Evolutionary conservation across 2,888 invertebrate species (phyloP).

Genomic region (Mesorhabditis spiculigera): DNA sequence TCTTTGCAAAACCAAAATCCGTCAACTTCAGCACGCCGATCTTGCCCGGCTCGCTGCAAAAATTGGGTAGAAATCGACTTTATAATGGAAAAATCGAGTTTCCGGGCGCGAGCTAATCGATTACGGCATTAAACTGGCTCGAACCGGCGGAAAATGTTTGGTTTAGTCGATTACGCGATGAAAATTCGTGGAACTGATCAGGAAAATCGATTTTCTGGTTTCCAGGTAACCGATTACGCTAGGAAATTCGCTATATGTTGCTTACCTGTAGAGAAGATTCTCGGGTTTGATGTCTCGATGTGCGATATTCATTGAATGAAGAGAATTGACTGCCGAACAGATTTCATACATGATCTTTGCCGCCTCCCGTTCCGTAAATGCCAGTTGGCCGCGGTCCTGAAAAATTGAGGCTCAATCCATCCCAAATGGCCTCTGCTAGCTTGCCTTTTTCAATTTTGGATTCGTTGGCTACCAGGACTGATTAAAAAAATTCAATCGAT

Average conservation of each 20-base stretch:
- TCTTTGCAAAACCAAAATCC: slow-evolving; percentile 98
- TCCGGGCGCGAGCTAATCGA: no score
- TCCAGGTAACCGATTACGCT: no score
- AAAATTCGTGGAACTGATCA: not conserved
- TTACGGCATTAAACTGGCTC: no score
- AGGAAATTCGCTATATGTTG: not conserved
- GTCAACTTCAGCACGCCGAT: slow-evolving; percentile 86
- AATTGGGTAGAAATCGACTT: no score
- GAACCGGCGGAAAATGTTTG: no score
- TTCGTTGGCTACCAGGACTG: not conserved
- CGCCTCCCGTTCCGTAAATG: slow-evolving; percentile 93
- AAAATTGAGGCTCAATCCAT: slow-evolving; percentile 12
- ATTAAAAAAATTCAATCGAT: slow-evolving; percentile 7
- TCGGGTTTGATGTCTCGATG: slow-evolving; percentile 93
- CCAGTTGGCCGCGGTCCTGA: slow-evolving; percentile 79
- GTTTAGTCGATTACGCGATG: not conserved
- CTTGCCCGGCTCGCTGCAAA: slow-evolving; percentile 61
- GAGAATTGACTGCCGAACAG: slow-evolving; percentile 85
- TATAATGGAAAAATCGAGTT: no score
- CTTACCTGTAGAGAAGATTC: slow-evolving; percentile 80
- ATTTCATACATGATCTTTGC: slow-evolving; percentile 90
- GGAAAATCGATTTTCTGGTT: not conserved
- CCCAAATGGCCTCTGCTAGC: no score
- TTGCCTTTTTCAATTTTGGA: no score
- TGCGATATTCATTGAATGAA: slow-evolving; percentile 90